Conservation (phyloP, 2,888 invertebrate genomes). For the Eumacrocentrus americanus region DNA sequence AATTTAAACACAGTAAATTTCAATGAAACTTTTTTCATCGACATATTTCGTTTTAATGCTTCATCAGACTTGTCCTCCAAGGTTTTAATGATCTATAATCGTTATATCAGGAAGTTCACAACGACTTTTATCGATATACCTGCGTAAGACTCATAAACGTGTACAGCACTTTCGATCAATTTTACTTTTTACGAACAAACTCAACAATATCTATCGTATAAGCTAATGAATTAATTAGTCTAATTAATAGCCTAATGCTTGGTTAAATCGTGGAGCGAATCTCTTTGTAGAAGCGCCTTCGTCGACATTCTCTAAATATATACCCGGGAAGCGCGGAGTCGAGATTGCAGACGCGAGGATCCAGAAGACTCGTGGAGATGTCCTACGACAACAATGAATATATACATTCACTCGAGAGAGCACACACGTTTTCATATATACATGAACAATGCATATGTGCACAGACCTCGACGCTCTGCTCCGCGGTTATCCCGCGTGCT, state of each 20-base stretch:
- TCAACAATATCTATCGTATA: no score
- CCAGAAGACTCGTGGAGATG: constrained; percentile 3
- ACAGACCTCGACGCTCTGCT: constrained; percentile 31
- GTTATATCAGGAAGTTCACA: no score
- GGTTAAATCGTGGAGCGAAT: neutral
- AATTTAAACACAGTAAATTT: no score
- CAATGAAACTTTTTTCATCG: no score
- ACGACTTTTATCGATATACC: no score
- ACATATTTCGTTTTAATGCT: no score
- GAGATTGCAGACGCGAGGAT: no score
- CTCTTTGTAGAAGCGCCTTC: neutral
- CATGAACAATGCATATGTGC: constrained; percentile 37
- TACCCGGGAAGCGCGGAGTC: neutral
- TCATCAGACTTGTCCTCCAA: no score
- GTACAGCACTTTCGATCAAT: neutral
- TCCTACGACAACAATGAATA: constrained; percentile 23
- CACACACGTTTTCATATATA: constrained; percentile 17
- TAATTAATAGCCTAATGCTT: neutral
- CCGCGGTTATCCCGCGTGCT: constrained; percentile 30
- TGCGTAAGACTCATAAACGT: no score
- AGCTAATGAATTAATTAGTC: neutral
- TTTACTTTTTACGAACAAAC: neutral
- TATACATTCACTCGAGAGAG: constrained; percentile 6
- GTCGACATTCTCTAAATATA: neutral
- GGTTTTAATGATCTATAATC: no score